Percentiles rank a stretch among this genome's conserved stretches.
These are phyloP conservation scores for Drosophila colorata DNA, from an alignment of 2,888 invertebrate genomes.

Conservation along the genomic window DNA sequence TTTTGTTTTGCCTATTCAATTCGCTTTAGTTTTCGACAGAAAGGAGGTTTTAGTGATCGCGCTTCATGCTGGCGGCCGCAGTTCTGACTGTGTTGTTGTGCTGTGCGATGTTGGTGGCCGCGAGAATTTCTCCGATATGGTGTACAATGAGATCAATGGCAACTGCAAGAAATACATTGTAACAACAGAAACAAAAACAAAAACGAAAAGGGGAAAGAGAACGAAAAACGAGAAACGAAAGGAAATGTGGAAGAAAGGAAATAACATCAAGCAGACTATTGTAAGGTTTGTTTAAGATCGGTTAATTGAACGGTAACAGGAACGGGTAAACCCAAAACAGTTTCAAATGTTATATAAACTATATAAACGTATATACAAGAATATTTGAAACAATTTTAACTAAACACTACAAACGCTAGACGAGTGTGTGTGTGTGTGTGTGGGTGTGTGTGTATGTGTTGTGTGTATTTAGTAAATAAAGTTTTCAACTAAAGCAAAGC, in stretches of 20 bases:
- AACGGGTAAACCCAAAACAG: conserved; percentile 36
- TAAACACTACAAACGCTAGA: conserved; percentile 55
- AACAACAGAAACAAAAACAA: conserved; percentile 77
- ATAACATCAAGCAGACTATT: conserved; percentile 65
- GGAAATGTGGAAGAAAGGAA: conserved; percentile 31
- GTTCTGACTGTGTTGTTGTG: conserved; percentile 74
- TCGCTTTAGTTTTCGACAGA: conserved; percentile 23
- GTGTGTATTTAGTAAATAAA: conserved; percentile 28
- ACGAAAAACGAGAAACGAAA: conserved; percentile 47
- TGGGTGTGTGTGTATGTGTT: conserved; percentile 15
- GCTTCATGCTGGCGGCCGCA: conserved; percentile 81
- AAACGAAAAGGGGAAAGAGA: conserved; percentile 17
- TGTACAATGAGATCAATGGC: conserved; percentile 99
- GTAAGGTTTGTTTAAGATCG: conserved; percentile 12
- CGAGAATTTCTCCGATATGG: conserved; percentile 98
- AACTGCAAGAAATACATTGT: conserved; percentile 92
- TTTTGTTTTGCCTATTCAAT: conserved; percentile 5
- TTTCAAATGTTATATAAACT: conserved; percentile 28
- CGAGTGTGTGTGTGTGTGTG: conserved; percentile 18
- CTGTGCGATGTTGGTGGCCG: conserved; percentile 83
- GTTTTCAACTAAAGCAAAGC: conserved; percentile 48
- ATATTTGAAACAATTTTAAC: conserved; percentile 29
- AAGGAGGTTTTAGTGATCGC: conserved; percentile 77
- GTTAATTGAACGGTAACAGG: conserved; percentile 29
- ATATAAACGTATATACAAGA: conserved; percentile 29